These are phyloP conservation scores for Ormyrus labotus DNA, from an alignment of 2,888 invertebrate species.

Conservation along the genomic window DNA sequence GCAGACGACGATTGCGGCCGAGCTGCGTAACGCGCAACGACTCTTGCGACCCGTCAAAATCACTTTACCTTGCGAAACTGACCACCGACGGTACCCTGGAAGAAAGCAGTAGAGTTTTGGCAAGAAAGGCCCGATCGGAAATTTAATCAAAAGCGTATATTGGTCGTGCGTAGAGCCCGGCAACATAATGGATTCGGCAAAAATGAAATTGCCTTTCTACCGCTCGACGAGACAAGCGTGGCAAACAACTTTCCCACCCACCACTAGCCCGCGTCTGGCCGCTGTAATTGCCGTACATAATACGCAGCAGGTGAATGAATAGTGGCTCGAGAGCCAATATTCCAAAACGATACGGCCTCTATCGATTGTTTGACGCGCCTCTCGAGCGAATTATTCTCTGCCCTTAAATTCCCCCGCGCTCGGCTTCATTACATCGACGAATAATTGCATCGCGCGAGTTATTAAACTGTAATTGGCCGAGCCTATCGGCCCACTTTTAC, in stretches of 20 bases:
- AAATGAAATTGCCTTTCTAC: conserved; percentile 65
- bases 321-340: too few relatives aligned
- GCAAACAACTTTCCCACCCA: conserved; percentile 70
- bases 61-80: too few relatives aligned
- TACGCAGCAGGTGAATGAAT: conserved; percentile 9
- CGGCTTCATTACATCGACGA: conserved; percentile 25
- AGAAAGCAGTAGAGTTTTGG: too few relatives aligned
- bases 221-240: conserved; percentile 60
- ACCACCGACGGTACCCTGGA: too few relatives aligned
- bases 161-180: neutral
- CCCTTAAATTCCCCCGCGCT: neutral
- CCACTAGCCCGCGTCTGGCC: conserved; percentile 58
- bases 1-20: too few relatives aligned
- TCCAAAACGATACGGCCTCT: neutral
- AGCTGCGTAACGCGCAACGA: too few relatives aligned
- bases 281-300: conserved; percentile 57
- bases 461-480: conserved; percentile 43
- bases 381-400: too few relatives aligned
- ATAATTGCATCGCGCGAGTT: conserved; percentile 42
- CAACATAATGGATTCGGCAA: conserved; percentile 56
- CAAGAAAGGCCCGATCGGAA: neutral
- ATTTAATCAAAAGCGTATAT: too few relatives aligned
- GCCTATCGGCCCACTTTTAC: neutral
- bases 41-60: too few relatives aligned
- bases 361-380: conserved; percentile 7